phyloP scores from a whole-genome alignment of 2,113 vertebrate species.

The Mystacornis crossleyi region DNA sequence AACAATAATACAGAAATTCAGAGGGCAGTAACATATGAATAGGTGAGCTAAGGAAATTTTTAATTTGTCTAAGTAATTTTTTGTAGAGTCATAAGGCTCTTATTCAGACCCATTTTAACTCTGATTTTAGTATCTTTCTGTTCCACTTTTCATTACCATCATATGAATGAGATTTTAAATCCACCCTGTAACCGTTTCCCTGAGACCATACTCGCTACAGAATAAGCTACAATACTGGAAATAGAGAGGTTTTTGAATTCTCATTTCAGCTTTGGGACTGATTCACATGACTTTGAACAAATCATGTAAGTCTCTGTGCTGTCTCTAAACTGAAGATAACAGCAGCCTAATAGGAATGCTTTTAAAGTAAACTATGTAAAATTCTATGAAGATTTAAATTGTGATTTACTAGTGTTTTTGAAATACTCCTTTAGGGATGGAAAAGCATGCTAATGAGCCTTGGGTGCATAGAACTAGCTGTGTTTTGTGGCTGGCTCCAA shows the following conservation, averaged over 20 bases:
- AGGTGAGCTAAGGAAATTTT: neutral
- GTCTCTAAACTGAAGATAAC: constrained; percentile 32
- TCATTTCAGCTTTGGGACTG: neutral
- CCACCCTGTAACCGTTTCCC: neutral
- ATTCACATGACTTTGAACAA: constrained; percentile 24
- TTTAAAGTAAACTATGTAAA: constrained; percentile 20
- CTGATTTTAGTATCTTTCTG: neutral
- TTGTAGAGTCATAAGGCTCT: neutral
- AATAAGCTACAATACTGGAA: neutral
- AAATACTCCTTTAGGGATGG: constrained; percentile 3
- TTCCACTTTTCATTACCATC: neutral
- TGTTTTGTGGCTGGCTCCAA: neutral
- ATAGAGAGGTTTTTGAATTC: neutral
- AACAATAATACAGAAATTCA: neutral
- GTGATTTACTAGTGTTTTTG: neutral
- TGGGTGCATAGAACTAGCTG: neutral
- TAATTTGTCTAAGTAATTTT: neutral
- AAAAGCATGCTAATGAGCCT: neutral
- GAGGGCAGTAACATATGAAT: neutral
- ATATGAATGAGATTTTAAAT: neutral
- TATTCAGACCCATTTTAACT: neutral
- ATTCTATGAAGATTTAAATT: neutral
- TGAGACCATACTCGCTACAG: neutral
- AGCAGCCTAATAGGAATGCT: constrained; percentile 20
- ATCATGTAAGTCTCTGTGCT: constrained; percentile 11